Evolutionary conservation across 2,113 vertebrate species (phyloP).

Genomic region (Oostethus manadensis): DNA sequence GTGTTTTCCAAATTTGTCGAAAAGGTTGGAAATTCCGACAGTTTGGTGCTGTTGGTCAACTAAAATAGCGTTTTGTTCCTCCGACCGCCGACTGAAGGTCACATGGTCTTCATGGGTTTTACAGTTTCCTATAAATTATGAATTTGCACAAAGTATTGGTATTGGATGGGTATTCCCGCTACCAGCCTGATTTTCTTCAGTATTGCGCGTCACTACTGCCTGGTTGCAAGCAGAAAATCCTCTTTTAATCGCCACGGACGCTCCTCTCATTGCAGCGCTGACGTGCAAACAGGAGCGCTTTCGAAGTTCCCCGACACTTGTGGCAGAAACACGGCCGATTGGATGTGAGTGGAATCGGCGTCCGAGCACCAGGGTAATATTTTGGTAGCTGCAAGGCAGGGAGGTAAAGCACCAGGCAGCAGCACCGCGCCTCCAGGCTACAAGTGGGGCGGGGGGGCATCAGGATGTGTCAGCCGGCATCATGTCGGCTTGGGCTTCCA

Average conservation of each 20-base stretch:
- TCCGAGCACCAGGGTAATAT: conserved; percentile 42
- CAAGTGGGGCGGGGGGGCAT: conserved; percentile 26
- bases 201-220: too few species aligned
- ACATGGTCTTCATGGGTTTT: neutral
- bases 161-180: too few species aligned
- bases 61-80: neutral
- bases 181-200: too few species aligned
- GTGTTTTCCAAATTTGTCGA: neutral
- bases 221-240: too few species aligned
- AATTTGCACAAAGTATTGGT: too few species aligned
- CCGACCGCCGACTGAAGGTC: neutral
- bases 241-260: too few species aligned
- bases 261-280: too few species aligned
- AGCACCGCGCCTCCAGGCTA: conserved; percentile 42
- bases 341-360: neutral
- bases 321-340: too few species aligned
- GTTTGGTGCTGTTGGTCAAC: neutral
- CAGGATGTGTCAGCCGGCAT: conserved; percentile 60
- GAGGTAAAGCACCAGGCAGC: conserved; percentile 50
- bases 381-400: conserved; percentile 43
- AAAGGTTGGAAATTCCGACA: neutral
- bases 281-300: too few species aligned
- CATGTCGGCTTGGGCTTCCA: conserved; percentile 59
- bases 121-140: too few species aligned
- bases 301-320: too few species aligned